These are phyloP conservation scores for Hypomecis atomaria DNA, from an alignment of 2,888 invertebrate species.

Conservation along the genomic window DNA sequence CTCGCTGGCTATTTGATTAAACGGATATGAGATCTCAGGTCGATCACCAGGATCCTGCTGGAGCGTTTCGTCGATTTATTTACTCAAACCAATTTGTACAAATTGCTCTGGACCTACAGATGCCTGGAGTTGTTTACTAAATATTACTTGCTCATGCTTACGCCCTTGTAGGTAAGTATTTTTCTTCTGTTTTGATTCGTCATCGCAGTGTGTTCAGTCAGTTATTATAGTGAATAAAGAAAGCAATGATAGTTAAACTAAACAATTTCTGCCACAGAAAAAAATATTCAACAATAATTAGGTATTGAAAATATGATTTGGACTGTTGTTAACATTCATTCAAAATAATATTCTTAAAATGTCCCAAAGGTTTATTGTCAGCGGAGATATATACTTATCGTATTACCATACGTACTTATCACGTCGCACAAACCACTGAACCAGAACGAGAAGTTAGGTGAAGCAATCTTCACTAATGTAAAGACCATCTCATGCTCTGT, in stretches of 20 bases:
- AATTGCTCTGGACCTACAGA: not conserved
- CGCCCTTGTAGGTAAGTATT: not conserved
- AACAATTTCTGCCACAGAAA: no score
- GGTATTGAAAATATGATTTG: no score
- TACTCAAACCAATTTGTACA: constrained; percentile 22
- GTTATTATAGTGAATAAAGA: no score
- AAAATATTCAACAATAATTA: no score
- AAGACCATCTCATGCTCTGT: no score
- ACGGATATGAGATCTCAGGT: constrained; percentile 58
- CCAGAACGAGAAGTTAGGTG: constrained; percentile 28
- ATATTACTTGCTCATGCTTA: not conserved
- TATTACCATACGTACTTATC: constrained; percentile 44
- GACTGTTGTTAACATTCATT: no score
- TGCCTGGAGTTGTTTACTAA: not conserved
- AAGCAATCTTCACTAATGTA: constrained; percentile 1
- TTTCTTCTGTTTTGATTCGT: no score
- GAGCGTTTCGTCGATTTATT: constrained; percentile 24
- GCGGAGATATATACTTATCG: no score
- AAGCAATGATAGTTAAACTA: no score
- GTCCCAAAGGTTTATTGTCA: no score
- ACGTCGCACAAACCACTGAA: constrained; percentile 46
- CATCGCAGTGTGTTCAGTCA: no score
- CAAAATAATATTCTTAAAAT: no score
- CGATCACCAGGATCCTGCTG: constrained; percentile 41
- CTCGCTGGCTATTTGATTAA: constrained; percentile 53